Percentiles rank a stretch among this genome's conserved stretches.
Conservation (phyloP, 2,888 invertebrate species). For the Germaria angustata region DNA sequence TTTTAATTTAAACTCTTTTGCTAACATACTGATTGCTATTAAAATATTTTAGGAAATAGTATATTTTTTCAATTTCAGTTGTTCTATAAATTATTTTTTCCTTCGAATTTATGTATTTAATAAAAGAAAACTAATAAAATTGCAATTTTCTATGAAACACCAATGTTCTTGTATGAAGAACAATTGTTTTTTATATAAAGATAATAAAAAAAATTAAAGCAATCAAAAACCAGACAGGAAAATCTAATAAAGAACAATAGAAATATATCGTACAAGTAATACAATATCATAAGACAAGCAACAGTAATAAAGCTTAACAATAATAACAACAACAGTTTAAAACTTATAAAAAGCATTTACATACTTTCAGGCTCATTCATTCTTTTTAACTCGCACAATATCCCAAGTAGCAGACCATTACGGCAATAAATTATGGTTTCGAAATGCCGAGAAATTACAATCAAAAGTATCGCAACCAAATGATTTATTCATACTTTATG, state of each 20-base stretch:
- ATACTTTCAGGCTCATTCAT: slow-evolving; percentile 4
- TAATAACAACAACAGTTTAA: background rate
- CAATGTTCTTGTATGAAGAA: background rate
- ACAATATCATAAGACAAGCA: background rate
- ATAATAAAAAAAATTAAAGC: no score
- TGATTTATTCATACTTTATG: background rate
- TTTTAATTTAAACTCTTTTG: no score
- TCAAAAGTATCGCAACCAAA: background rate
- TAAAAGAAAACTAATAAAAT: no score
- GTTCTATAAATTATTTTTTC: no score
- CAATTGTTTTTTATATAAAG: background rate
- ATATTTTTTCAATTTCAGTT: no score
- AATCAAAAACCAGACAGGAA: background rate
- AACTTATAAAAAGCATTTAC: slow-evolving; percentile 2
- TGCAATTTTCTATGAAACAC: background rate
- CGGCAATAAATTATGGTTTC: background rate
- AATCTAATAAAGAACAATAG: background rate
- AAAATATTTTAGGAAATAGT: no score
- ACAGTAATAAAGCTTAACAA: background rate
- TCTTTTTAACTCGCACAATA: background rate
- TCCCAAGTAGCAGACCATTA: no score
- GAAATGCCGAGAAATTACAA: background rate
- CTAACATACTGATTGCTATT: no score
- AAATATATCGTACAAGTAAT: background rate
- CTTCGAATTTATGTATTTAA: no score